Conservation (phyloP, 2,797 vertebrate species). For the Dicrostonyx torquatus region DNA sequence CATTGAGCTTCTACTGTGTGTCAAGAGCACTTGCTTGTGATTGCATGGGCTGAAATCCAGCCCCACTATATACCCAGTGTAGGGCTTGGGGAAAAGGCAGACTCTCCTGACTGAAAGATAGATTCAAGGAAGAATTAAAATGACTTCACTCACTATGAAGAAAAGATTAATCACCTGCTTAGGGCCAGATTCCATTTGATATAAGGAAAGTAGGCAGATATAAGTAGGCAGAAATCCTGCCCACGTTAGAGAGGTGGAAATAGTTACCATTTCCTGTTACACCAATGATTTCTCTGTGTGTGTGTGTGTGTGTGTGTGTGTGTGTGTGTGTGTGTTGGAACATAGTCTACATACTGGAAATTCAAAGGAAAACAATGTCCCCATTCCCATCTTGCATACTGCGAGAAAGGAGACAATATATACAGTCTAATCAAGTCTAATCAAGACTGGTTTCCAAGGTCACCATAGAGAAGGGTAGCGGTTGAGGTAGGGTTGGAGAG, state of each 20-base stretch:
- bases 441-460: neutral
- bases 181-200: neutral
- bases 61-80: neutral
- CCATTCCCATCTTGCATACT: neutral
- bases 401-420: neutral
- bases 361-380: conserved; percentile 35
- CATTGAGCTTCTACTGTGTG: neutral
- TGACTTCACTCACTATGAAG: neutral
- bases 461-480: neutral
- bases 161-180: neutral
- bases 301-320: neutral
- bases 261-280: neutral
- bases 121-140: neutral
- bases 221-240: neutral
- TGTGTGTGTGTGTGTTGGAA: too few relatives aligned
- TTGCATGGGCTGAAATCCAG: neutral
- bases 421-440: too few relatives aligned
- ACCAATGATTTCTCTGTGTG: neutral
- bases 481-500: neutral
- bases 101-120: neutral
- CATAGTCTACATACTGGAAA: neutral
- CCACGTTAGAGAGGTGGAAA: neutral
- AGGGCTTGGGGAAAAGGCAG: neutral
- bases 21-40: neutral
- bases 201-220: neutral